Evolutionary conservation across 2,888 invertebrate genomes (phyloP), one percentile per base, ranked within the genome.

Genomic region (Lapara coniferarum): DNA sequence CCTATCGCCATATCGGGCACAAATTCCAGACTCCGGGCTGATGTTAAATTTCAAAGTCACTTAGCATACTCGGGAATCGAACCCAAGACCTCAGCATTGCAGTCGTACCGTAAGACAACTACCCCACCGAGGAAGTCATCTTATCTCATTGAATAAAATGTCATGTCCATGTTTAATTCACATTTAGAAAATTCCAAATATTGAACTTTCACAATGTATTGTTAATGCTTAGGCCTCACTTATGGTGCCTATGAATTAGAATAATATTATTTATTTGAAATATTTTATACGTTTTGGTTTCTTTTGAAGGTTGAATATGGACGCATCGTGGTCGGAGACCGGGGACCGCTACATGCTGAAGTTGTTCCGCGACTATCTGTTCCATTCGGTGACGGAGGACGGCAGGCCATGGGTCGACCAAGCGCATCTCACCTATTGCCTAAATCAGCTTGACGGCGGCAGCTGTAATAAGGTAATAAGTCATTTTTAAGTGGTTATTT

Each of bases 311-410:
- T 95, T 98, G 83, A 98, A 98, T 88, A 92, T 98, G 95, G 99
- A 99, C 89, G 95, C 97, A 13, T 95, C 97, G 14, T 99, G 99
- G 99, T 97, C 98, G 52, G 99, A 99, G 93, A 99, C 99, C 30
- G 99, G 99, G 25, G 98, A 99, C 93, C 96, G 99, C 69, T 99
- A 99, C 92, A 97, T 99, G 97, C 94, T 99, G 91, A 99, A 99
- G 93, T 93, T 99, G 86, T 99, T 99, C 95, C 95, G 99, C 73
- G 99, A 99, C 94, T 98, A 98, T 89, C 95, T 99, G 82, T 99
- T 99, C 93, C 99, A 99, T 94, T 97, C 98, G 89, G 98, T 98
- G 74, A 96, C 97, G 16, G 96, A 97, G 73, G 98, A 98, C 82
- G 98, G 98, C 10, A 95, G 97, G 75, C 99, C 99, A 0, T 99